A percentile compares a stretch with the other conserved stretches of the same genome.
These are phyloP conservation scores for Urocyon cinereoargenteus DNA, from an alignment of 2,797 vertebrate genomes.

Conservation along the genomic window DNA sequence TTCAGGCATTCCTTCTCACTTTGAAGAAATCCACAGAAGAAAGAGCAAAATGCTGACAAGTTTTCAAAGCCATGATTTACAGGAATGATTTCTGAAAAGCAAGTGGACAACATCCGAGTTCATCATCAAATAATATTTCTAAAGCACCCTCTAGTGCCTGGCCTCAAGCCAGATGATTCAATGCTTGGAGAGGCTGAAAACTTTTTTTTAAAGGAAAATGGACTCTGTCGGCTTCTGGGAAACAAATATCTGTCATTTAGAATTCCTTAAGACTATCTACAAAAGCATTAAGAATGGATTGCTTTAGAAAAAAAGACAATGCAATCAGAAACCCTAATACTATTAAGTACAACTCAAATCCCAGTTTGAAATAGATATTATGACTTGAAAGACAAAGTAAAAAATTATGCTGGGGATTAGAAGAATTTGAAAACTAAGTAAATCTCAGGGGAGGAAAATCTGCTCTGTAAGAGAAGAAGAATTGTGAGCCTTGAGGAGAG, in stretches of 20 bases:
- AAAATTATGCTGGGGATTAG: background rate
- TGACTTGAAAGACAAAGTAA: background rate
- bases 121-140: conserved; percentile 80
- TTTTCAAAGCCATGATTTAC: conserved; percentile 74
- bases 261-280: background rate
- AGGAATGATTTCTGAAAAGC: conserved; percentile 73
- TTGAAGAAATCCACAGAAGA: conserved; percentile 81
- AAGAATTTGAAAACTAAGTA: background rate
- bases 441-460: background rate
- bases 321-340: background rate
- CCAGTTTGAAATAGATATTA: background rate
- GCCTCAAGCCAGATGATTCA: conserved; percentile 50
- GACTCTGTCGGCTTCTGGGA: background rate
- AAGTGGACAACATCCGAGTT: conserved; percentile 73
- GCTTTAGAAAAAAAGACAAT: background rate
- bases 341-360: background rate
- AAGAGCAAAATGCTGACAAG: conserved; percentile 67
- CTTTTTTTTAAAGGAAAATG: conserved; percentile 38
- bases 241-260: background rate
- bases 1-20: conserved; percentile 75
- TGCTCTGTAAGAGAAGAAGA: background rate
- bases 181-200: background rate
- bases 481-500: background rate
- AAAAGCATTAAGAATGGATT: background rate
- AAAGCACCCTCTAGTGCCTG: conserved; percentile 73